These are phyloP conservation scores for Agrotis exclamationis DNA, from an alignment of 2,888 invertebrate species.

Conservation along the genomic window DNA sequence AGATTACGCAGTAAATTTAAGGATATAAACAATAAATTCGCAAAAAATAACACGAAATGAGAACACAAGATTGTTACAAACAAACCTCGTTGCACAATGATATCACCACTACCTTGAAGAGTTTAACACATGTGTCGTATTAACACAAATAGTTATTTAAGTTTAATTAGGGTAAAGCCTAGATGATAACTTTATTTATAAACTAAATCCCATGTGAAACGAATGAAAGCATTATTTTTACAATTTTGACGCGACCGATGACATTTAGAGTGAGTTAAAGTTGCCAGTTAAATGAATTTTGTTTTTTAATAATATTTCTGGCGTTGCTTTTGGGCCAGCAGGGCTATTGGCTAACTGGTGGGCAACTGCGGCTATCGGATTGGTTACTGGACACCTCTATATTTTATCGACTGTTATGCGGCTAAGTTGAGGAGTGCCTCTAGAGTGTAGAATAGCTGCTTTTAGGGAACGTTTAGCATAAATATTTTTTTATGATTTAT, in stretches of 20 bases:
- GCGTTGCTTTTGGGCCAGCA: conserved; percentile 21
- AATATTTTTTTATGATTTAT: too few species aligned
- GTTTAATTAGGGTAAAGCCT: conserved; percentile 38
- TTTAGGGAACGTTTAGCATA: too few species aligned
- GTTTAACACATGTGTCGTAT: conserved; percentile 29
- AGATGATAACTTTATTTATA: conserved; percentile 54
- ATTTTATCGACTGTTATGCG: too few species aligned
- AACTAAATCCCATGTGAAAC: conserved; percentile 55
- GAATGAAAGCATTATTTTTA: conserved; percentile 66
- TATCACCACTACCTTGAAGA: conserved; percentile 13
- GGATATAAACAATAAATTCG: conserved; percentile 31
- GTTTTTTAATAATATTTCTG: conserved; percentile 14
- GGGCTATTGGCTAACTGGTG: too few species aligned
- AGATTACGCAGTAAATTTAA: neutral
- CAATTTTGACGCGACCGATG: conserved; percentile 57
- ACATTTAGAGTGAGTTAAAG: conserved; percentile 41
- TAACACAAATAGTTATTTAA: conserved; percentile 11
- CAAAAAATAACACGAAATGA: conserved; percentile 28
- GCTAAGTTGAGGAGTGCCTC: too few species aligned
- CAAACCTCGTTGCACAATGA: conserved; percentile 43
- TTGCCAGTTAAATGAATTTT: conserved; percentile 37
- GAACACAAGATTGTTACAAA: conserved; percentile 39
- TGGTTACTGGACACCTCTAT: too few species aligned
- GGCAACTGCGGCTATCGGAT: too few species aligned
- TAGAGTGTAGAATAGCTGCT: too few species aligned